Conservation (phyloP, 2,113 vertebrate species). For the Agapornis roseicollis region DNA sequence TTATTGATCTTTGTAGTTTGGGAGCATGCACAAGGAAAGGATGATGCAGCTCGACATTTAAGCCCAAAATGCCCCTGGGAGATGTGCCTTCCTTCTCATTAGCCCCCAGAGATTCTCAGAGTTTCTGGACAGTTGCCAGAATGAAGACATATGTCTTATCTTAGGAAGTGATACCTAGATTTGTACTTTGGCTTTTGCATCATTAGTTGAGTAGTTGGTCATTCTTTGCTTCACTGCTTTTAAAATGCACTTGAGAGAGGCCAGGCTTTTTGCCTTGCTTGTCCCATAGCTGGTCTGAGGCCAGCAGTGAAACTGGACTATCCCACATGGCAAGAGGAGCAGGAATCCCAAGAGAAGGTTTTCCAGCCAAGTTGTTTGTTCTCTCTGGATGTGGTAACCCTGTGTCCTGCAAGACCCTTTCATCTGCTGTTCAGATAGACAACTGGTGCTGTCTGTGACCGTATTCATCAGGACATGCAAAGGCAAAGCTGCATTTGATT, state of each 20-base stretch:
- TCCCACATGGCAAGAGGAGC: background rate
- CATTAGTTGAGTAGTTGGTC: background rate
- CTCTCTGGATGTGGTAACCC: background rate
- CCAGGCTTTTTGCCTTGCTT: background rate
- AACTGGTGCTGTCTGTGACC: fast-evolving
- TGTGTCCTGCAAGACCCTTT: background rate
- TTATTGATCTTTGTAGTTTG: background rate
- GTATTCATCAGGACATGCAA: background rate
- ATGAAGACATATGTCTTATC: background rate
- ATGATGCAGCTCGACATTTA: background rate
- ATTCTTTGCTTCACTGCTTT: background rate
- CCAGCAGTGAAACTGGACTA: background rate
- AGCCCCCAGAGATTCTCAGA: background rate
- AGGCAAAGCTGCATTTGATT: background rate
- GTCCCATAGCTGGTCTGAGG: background rate
- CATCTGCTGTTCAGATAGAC: fast-evolving
- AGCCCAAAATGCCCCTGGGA: background rate
- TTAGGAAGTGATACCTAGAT: too few relatives aligned
- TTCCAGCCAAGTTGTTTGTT: background rate
- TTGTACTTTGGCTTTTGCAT: background rate
- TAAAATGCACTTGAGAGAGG: background rate
- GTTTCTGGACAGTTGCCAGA: background rate
- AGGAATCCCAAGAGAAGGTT: background rate
- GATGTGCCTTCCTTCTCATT: fast-evolving
- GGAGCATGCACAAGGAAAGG: background rate